phyloP scores from a whole-genome alignment of 2,888 invertebrate species.

The Heliconius aoede region DNA sequence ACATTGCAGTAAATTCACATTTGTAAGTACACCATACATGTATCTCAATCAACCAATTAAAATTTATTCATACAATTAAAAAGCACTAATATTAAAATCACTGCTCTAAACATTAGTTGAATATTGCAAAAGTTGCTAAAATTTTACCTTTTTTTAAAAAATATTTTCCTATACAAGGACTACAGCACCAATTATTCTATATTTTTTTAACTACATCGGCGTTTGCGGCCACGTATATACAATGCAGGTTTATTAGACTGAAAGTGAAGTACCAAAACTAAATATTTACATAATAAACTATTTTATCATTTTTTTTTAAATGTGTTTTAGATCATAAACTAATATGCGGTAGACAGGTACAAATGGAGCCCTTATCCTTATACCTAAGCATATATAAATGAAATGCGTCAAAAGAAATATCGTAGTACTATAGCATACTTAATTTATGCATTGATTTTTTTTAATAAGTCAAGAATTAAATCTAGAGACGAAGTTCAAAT shows the following conservation, averaged over 20 bases:
- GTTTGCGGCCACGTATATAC: constrained; percentile 41
- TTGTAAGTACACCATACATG: not conserved
- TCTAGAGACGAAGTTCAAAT: not conserved
- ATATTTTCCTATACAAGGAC: constrained; percentile 30
- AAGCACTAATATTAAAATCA: not conserved
- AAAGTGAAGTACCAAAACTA: constrained; percentile 1
- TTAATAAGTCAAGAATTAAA: not conserved
- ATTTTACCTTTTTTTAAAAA: not conserved
- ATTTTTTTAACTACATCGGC: constrained; percentile 27
- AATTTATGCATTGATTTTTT: not conserved
- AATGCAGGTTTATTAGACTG: constrained; percentile 40
- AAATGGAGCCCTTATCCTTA: not conserved
- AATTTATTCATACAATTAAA: not conserved
- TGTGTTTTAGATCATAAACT: constrained; percentile 12
- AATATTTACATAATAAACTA: constrained; percentile 6
- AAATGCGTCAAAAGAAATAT: not conserved
- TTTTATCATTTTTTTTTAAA: not conserved
- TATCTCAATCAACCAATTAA: not conserved
- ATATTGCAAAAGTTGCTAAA: constrained; percentile 3
- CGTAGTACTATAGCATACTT: not conserved
- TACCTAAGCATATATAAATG: too few relatives aligned
- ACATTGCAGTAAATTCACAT: constrained; percentile 13
- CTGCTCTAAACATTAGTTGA: not conserved
- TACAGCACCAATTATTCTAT: constrained; percentile 45
- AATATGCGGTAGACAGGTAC: not conserved